phyloP scores from a whole-genome alignment of 2,113 vertebrate genomes.

The Neotragus pygmaeus region DNA sequence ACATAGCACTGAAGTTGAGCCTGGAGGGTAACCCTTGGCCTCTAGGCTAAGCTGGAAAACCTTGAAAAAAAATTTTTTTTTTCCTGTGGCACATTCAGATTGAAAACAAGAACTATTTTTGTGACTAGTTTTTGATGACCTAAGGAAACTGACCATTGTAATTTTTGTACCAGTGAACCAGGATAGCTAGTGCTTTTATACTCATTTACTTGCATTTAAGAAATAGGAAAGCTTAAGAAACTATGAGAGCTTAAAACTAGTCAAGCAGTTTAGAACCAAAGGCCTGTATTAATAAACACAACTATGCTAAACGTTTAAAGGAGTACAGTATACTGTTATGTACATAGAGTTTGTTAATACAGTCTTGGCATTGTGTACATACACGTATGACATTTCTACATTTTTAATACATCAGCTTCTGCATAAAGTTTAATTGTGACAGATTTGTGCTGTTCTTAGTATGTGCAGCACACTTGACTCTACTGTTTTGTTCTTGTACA shows the following conservation, averaged over 20 bases:
- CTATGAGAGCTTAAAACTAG: slow-evolving; percentile 71
- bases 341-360: slow-evolving; percentile 84
- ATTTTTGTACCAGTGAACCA: slow-evolving; percentile 79
- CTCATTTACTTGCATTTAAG: slow-evolving; percentile 68
- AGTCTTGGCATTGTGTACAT: slow-evolving; percentile 79
- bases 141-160: slow-evolving; percentile 74
- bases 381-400: slow-evolving; percentile 84
- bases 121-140: slow-evolving; percentile 81
- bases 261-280: slow-evolving; percentile 80
- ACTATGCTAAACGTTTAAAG: slow-evolving; percentile 73
- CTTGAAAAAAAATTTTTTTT: slow-evolving; percentile 77
- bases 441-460: slow-evolving; percentile 78
- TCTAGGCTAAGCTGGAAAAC: slow-evolving; percentile 75
- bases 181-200: slow-evolving; percentile 78
- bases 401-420: slow-evolving; percentile 82
- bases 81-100: slow-evolving; percentile 79
- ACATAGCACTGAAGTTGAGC: slow-evolving; percentile 50
- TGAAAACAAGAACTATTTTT: slow-evolving; percentile 82
- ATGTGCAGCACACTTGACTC: slow-evolving; percentile 78
- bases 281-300: slow-evolving; percentile 80
- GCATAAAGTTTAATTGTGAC: slow-evolving; percentile 81
- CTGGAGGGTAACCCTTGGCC: neutral
- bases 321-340: slow-evolving; percentile 69
- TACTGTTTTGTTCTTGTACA: slow-evolving; percentile 88
- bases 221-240: slow-evolving; percentile 62